Base-by-base conservation (phyloP, 2,888 invertebrate species). In the Perithous albicinctus region DNA sequence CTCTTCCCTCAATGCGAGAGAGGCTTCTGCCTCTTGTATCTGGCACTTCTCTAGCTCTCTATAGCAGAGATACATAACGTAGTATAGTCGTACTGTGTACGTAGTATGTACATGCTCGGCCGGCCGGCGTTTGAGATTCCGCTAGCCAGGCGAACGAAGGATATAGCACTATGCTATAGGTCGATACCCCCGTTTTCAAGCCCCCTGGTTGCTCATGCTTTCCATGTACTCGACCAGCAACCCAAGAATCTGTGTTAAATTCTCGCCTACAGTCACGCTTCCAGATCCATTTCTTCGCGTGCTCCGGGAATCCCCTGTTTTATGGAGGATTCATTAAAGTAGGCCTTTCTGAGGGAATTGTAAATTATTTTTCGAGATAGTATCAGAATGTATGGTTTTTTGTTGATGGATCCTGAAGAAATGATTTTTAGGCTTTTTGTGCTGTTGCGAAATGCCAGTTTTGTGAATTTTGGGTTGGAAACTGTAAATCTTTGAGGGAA, bases 201-300 rank as follows among this genome's bases (percentile, higher is more conserved):
- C 79, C 76, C 74, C 61, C 61, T 35, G 69, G 54, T 59, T 66
- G 69, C 43, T 56, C 64, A 64, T 81, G 80, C 73, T 82, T 81
- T 77, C 78, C 48, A 73, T 43, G 29, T 15, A 59, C 56, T 35
- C 43, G 54, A 56, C 41, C 48, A 18, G 32, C 15, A 54, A 54
- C n/a, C n/a, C n/a, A n/a, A 66, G 81, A 81, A 81, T 77, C 81
- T 74, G 77, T 74, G 77, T 77, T 81, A 77, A 81, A 81, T 81
- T 81, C 77, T 63, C 73, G 63, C 59, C 38, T 26, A 48, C 43
- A 70, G 70, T 78, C 79, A 76, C 80, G 73, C 70, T 70, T 61
- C 48, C 29, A 54, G 67, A 81, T 73, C 73, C 67, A 77, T 77
- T 48, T 64, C 38, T 66, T 54, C 66, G 59, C 75, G 70, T 75